These are phyloP conservation scores for Leptatherina wallacei DNA, from an alignment of 2,797 vertebrate genomes.

Conservation along the genomic window DNA sequence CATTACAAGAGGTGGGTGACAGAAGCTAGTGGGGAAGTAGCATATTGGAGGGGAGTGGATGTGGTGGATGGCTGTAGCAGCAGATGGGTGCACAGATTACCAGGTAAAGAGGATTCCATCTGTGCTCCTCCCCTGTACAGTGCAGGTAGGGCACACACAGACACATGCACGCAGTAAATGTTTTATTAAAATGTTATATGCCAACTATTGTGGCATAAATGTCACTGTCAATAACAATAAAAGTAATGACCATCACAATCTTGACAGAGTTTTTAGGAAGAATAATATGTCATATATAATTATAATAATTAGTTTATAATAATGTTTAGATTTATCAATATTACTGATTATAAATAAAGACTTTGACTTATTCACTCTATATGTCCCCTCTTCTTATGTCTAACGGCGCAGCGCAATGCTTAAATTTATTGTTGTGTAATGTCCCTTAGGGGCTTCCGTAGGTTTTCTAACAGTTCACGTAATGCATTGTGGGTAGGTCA, in stretches of 20 bases:
- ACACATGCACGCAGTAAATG: neutral
- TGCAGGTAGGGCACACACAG: neutral
- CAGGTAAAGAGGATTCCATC: slow-evolving; percentile 73
- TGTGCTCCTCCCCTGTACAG: slow-evolving; percentile 39
- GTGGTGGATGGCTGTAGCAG: slow-evolving; percentile 30
- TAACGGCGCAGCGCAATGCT: neutral
- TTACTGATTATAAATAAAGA: neutral
- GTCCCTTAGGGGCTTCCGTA: slow-evolving; percentile 42
- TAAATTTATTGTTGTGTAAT: neutral
- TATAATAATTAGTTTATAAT: too few species aligned
- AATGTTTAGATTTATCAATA: too few species aligned
- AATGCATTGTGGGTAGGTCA: slow-evolving; percentile 85
- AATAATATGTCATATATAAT: too few species aligned
- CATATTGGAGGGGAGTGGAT: slow-evolving; percentile 33
- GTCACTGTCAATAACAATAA: too few species aligned
- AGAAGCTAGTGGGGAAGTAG: slow-evolving; percentile 14
- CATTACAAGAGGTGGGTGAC: slow-evolving; percentile 21
- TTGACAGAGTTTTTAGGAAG: too few species aligned
- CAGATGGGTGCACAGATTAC: slow-evolving; percentile 75
- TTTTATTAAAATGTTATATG: neutral
- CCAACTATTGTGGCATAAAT: neutral
- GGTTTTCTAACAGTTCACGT: slow-evolving; percentile 27
- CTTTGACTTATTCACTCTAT: neutral
- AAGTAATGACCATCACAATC: too few species aligned
- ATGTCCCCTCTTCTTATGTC: neutral